These are phyloP conservation scores for Acridotheres tristis DNA, from an alignment of 2,797 vertebrate species.

Conservation along the genomic window DNA sequence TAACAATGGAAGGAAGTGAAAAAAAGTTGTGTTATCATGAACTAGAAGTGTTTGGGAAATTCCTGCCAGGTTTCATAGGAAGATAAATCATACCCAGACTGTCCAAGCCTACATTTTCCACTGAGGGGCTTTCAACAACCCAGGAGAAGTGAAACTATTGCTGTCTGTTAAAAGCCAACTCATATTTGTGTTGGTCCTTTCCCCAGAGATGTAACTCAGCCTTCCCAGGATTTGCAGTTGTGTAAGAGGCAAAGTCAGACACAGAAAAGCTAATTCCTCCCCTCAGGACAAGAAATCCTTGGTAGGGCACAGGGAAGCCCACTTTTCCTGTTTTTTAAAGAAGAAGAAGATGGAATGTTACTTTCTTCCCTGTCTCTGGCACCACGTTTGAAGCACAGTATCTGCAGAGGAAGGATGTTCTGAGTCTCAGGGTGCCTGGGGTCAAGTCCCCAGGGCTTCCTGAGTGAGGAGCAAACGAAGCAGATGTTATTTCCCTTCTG, in stretches of 20 bases:
- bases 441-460: conserved; percentile 26
- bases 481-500: background rate
- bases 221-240: background rate
- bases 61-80: background rate
- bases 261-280: background rate
- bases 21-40: conserved; percentile 7
- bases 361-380: background rate
- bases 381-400: background rate
- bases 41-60: conserved; percentile 38
- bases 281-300: background rate
- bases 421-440: background rate
- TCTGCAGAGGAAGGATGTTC: conserved; percentile 51
- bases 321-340: conserved; percentile 15
- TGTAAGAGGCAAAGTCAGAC: background rate
- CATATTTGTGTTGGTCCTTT: background rate
- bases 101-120: conserved; percentile 7
- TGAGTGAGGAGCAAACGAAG: background rate
- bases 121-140: background rate
- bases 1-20: conserved; percentile 65
- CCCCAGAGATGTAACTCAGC: background rate
- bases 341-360: background rate
- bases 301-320: background rate
- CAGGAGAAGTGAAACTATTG: background rate
- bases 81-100: conserved; percentile 30
- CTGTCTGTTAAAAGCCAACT: background rate